phyloP scores from a whole-genome alignment of 35 echinoderm and acorn worm species.

The Heliocidaris tuberculata region DNA sequence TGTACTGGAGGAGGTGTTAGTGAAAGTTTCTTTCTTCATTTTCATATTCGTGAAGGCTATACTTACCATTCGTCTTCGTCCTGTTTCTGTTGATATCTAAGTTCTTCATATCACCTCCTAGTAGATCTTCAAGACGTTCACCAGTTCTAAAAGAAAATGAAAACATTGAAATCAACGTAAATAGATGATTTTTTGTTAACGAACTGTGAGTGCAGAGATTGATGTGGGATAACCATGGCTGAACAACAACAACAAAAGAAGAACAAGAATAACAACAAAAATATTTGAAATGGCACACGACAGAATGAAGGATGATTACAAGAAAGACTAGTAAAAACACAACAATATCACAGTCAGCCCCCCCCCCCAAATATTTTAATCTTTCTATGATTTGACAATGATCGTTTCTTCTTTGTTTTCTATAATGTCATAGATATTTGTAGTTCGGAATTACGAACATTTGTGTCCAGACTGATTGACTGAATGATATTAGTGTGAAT shows the following conservation, averaged over 20 bases:
- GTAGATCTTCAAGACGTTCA: conserved; percentile 29
- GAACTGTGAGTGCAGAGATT: neutral
- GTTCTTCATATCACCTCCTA: neutral
- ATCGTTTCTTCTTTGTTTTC: neutral
- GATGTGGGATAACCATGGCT: too few relatives aligned
- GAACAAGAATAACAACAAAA: too few relatives aligned
- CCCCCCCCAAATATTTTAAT: too few relatives aligned
- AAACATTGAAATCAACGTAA: neutral
- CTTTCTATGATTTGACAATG: neutral
- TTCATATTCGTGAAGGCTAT: neutral
- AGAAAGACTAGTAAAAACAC: too few relatives aligned
- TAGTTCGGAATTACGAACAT: neutral
- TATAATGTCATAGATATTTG: neutral
- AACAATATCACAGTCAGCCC: too few relatives aligned
- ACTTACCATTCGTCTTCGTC: conserved; percentile 29
- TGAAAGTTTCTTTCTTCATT: neutral
- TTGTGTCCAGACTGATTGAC: neutral
- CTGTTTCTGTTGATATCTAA: conserved; percentile 30
- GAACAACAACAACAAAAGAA: too few relatives aligned
- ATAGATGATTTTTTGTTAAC: neutral
- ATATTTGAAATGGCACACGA: neutral
- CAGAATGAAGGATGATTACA: neutral
- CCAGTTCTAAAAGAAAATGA: conserved; percentile 20
- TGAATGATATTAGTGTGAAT: neutral
- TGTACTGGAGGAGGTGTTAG: neutral